phyloP scores from a whole-genome alignment of 2,888 invertebrate species.

The Mythimna albipuncta region DNA sequence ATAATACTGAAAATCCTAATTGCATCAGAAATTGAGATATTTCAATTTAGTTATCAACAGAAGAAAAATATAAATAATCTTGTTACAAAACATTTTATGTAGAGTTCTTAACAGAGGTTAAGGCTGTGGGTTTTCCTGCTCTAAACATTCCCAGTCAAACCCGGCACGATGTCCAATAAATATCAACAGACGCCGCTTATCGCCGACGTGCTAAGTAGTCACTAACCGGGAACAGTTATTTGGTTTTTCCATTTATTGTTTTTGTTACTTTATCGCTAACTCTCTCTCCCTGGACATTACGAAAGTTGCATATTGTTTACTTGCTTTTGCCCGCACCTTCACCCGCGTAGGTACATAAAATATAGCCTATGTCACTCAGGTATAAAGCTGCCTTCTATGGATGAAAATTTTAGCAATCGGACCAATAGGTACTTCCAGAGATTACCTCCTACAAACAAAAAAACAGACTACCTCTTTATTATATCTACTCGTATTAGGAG shows the following conservation, averaged over 20 bases:
- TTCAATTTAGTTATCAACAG: not conserved
- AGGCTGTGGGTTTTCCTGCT: slow-evolving; percentile 24
- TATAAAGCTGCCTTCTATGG: too few species aligned
- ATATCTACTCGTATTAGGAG: too few species aligned
- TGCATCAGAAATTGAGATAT: not conserved
- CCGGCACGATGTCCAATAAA: slow-evolving; percentile 32
- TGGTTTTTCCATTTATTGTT: slow-evolving; percentile 28
- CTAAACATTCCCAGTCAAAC: slow-evolving; percentile 43
- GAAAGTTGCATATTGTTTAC: too few species aligned
- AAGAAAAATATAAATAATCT: not conserved
- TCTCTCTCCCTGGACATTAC: too few species aligned
- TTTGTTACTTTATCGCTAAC: slow-evolving; percentile 17
- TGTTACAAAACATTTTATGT: not conserved
- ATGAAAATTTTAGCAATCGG: too few species aligned
- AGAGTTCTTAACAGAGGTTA: not conserved
- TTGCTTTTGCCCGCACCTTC: too few species aligned
- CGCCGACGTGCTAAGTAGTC: slow-evolving; percentile 18
- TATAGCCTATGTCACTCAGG: too few species aligned
- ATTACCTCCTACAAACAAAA: too few species aligned
- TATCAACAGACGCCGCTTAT: slow-evolving; percentile 32
- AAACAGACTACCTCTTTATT: too few species aligned
- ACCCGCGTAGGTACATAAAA: too few species aligned
- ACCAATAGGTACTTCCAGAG: too few species aligned
- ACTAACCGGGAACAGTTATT: slow-evolving; percentile 26
- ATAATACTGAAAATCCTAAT: not conserved